Evolutionary conservation across 2,113 vertebrate species (phyloP).

Genomic region (Toxostoma redivivum): DNA sequence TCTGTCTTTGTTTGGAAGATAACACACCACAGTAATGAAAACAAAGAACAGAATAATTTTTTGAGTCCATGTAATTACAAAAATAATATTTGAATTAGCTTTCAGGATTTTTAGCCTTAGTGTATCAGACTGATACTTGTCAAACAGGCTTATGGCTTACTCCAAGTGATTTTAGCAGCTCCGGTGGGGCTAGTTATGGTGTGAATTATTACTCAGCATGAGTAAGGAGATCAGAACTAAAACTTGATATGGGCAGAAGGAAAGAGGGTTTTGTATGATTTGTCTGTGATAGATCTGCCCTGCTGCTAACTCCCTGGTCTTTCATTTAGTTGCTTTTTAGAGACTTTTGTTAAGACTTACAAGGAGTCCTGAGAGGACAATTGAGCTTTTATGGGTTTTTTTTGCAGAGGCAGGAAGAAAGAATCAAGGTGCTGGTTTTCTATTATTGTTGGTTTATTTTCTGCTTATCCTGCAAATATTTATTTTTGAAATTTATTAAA

Average conservation of each 20-base stretch:
- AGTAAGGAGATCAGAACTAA: constrained; percentile 44
- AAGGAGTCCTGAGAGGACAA: constrained; percentile 58
- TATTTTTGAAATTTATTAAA: background rate
- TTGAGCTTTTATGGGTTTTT: constrained; percentile 42
- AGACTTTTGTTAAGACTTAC: constrained; percentile 61
- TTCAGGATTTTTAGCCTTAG: background rate
- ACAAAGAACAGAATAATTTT: background rate
- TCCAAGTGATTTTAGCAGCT: background rate
- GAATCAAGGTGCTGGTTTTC: constrained; percentile 18
- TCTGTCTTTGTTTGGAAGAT: background rate
- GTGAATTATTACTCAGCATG: constrained; percentile 20
- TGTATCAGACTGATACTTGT: background rate
- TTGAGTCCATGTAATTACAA: background rate
- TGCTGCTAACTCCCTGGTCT: constrained; percentile 51
- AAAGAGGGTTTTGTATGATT: constrained; percentile 35
- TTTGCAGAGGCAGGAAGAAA: constrained; percentile 36
- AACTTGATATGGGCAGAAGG: constrained; percentile 3
- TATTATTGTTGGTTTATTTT: constrained; percentile 25
- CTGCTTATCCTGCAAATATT: background rate
- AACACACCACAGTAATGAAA: background rate
- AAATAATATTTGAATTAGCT: constrained; percentile 7
- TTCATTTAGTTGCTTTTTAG: constrained; percentile 63
- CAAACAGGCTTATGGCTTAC: background rate
- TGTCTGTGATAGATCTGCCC: constrained; percentile 35
- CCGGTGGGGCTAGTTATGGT: constrained; percentile 20